Conservation (phyloP, 1,140 invertebrate genomes). For the Hermetia illucens region DNA sequence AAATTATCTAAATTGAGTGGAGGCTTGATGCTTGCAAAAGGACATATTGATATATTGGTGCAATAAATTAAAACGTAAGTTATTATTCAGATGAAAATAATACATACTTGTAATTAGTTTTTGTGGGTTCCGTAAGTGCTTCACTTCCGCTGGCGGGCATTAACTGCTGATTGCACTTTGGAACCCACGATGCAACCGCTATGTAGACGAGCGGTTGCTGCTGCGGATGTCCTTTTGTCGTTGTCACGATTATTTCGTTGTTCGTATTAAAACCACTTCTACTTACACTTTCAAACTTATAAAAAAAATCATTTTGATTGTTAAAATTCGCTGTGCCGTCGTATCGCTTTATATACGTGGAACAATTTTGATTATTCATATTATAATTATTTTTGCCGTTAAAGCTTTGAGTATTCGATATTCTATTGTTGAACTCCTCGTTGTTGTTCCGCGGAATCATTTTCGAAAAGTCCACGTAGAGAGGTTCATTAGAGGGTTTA, state of each 20-base stretch:
- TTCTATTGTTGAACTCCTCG: conserved; percentile 10
- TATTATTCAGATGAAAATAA: too few relatives aligned
- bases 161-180: conserved; percentile 36
- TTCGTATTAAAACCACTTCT: not conserved
- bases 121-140: too few relatives aligned
- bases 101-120: too few relatives aligned
- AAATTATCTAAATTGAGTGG: too few relatives aligned
- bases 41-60: too few relatives aligned
- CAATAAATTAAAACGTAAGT: too few relatives aligned
- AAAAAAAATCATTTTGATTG: not conserved
- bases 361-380: not conserved
- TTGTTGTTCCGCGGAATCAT: conserved; percentile 11
- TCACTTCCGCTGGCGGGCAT: conserved; percentile 22
- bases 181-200: conserved; percentile 41
- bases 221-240: conserved; percentile 20
- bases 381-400: conserved; percentile 2
- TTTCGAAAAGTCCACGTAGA: conserved; percentile 29
- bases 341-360: not conserved
- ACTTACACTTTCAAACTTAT: not conserved
- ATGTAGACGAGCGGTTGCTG: conserved; percentile 37
- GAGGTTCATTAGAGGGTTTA: conserved; percentile 24
- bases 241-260: conserved; percentile 2
- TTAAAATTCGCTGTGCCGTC: too few relatives aligned
- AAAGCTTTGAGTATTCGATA: not conserved
- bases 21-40: too few relatives aligned